Conservation (phyloP, 2,113 vertebrate species). For the Halichoerus grypus region DNA sequence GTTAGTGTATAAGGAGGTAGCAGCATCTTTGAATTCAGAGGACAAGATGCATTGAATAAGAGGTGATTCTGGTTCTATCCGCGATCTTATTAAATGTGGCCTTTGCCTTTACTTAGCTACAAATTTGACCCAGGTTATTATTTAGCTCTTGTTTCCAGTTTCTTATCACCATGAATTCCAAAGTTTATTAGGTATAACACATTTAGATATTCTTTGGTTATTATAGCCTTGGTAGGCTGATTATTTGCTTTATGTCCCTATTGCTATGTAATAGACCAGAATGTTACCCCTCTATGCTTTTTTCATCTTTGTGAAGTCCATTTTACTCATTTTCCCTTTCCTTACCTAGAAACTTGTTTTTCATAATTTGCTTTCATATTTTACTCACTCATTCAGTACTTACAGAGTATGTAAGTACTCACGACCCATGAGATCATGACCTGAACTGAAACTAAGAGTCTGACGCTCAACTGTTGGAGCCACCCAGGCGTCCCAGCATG, state of each 20-base stretch:
- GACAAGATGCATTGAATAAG: background rate
- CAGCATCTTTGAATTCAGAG: constrained; percentile 33
- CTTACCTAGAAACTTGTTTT: background rate
- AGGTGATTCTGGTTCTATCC: constrained; percentile 3
- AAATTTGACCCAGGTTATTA: constrained; percentile 36
- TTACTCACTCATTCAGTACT: background rate
- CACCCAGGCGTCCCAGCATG: background rate
- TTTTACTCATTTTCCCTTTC: constrained; percentile 49
- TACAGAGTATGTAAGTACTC: background rate
- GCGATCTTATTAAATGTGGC: background rate
- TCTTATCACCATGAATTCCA: constrained; percentile 34
- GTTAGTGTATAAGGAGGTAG: background rate
- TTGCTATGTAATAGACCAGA: constrained; percentile 1
- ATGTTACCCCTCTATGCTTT: background rate
- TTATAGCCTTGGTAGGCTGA: background rate
- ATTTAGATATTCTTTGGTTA: constrained; percentile 35
- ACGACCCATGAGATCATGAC: background rate
- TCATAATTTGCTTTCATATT: constrained; percentile 20
- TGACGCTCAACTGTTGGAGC: background rate
- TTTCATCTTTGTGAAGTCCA: constrained; percentile 40
- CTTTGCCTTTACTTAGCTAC: constrained; percentile 16
- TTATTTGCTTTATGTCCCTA: constrained; percentile 21
- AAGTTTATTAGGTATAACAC: background rate
- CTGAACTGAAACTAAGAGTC: background rate
- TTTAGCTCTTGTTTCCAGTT: constrained; percentile 36